Base-by-base conservation (phyloP, 2,797 vertebrate genomes). In the Sternotherus odoratus region DNA sequence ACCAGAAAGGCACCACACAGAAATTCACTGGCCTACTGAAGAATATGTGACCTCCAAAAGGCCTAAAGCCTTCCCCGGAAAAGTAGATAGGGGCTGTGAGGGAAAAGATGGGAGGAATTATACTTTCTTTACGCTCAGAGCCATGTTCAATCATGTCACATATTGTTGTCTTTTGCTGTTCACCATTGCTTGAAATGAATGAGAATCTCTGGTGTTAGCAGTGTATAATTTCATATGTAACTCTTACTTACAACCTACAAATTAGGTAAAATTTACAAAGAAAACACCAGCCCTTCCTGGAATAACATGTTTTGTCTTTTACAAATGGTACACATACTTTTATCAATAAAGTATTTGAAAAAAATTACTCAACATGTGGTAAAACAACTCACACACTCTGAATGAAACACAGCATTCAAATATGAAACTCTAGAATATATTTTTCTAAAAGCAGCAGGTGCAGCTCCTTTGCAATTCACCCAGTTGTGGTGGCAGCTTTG, bases 381-480 rank as follows among this genome's bases (percentile, higher is more conserved):
- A 91, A 83, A 28, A 89, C 83, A 93, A 66, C 50, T 23, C 57
- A 87, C 23, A 91, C 85, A 94, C 17, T 85, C 56, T 94, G 88
- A 94, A 96, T 78, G n/a, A 75, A 85, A 85, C 88, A 83, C 4
- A 91, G 80, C 57, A 72, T 79, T 21, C 63, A 87, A 94, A 60
- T 49, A 51, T 79, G 77, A 91, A 93, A 95, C 86, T 92, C 82
- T 81, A 79, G 28, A 72, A 95, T 75, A 56, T 75, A 21, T 85
- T 96, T 88, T 89, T 88, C 93, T 95, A 94, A 96, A 86, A 96
- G 86, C 26, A 90, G 87, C 53, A 95, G 93, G 88, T 94, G 82
- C 66, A 95, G 90, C 56, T 94, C 63, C 79, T 96, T 93, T 83
- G 46, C 78, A 92, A 95, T 92, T 96, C 83, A 88, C 54, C 77